phyloP scores from a whole-genome alignment of 53 echinoderm and acorn worm species.

The Arbacia lixula region DNA sequence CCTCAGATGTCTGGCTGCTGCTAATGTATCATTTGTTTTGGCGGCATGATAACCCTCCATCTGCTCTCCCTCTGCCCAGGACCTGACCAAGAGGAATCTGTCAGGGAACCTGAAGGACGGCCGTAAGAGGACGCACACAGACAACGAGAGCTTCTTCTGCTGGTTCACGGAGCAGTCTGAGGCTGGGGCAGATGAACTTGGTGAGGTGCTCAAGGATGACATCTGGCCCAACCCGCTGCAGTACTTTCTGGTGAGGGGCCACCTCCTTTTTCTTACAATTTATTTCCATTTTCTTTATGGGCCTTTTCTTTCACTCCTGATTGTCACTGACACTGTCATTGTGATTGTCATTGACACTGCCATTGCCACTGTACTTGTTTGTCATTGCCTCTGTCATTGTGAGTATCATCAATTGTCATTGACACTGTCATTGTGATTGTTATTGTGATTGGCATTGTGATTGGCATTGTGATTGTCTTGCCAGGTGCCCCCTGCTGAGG shows the following conservation, averaged over 20 bases:
- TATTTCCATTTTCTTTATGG: too few species aligned
- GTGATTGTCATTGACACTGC: too few species aligned
- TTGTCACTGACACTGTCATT: too few species aligned
- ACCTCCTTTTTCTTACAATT: too few species aligned
- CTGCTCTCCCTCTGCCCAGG: slow-evolving; percentile 48
- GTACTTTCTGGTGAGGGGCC: slow-evolving; percentile 94
- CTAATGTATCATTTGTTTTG: background rate
- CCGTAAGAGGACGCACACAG: slow-evolving; percentile 84
- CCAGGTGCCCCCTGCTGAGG: slow-evolving; percentile 72
- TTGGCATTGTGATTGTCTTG: too few species aligned
- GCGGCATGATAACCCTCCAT: too few species aligned
- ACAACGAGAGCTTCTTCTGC: slow-evolving; percentile 98
- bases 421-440: background rate
- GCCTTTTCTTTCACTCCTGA: too few species aligned
- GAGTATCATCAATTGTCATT: too few species aligned
- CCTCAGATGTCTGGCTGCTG: too few species aligned
- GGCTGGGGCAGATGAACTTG: slow-evolving; percentile 95
- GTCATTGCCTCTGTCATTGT: too few species aligned
- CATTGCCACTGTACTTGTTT: too few species aligned
- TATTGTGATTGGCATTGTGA: background rate
- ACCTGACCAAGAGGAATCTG: slow-evolving; percentile 87
- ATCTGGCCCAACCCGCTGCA: slow-evolving; percentile 99
- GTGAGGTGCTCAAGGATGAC: slow-evolving; percentile 98
- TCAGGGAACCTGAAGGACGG: slow-evolving; percentile 74
- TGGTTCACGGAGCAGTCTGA: slow-evolving; percentile 99